Evolutionary conservation across 1,140 invertebrate genomes (phyloP), one percentile per base, ranked within the genome.

Genomic region (Drosophila pseudoananassae): DNA sequence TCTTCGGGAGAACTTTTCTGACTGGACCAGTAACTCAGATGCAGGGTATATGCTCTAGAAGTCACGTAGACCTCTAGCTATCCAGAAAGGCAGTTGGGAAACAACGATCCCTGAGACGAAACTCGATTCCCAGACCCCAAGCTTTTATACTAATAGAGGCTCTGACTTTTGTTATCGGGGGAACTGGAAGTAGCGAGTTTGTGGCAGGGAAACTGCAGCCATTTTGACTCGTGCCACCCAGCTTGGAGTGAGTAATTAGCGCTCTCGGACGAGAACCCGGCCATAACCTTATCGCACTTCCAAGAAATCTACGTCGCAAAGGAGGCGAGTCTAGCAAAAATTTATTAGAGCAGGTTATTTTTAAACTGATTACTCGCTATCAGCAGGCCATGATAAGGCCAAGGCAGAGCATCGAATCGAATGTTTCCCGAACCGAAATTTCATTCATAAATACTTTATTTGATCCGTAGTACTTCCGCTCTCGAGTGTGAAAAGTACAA

Each of bases 301-400:
- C 38, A n/a, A 59, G 81, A 87, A 84, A 54, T n/a, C 31, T 7
- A n/a, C 49, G 15, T 49, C 40, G 57, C 59, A 25, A 61, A 49
- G 59, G 40, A 63, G 23, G n/a, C 27, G 63, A 70, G 50, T 57
- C 73, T 81, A 20, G 59, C 73, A 38, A 43, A 74, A 85, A 77
- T 81, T 46, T 84, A 87, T 87, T 87, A 70, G 81, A 66, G 78
- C 68, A 85, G 82, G 78, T 87, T 84, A 85, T 85, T 79, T 81
- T 85, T 50, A 43, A 53, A 43, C 33, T 57, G 20, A 47, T 58
- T 36, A 12, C 14, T 2, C 33, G 58, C 64, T 82, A 82, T 82
- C 73, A 57, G 58, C 20, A 23, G 25, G n/a, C n/a, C 23, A 4
- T 33, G 17, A 23, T 29, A 46, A 27, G 10, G 33, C 33, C 10